Evolutionary conservation across 2,888 invertebrate species (phyloP).

Genomic region (Lypha dubia): DNA sequence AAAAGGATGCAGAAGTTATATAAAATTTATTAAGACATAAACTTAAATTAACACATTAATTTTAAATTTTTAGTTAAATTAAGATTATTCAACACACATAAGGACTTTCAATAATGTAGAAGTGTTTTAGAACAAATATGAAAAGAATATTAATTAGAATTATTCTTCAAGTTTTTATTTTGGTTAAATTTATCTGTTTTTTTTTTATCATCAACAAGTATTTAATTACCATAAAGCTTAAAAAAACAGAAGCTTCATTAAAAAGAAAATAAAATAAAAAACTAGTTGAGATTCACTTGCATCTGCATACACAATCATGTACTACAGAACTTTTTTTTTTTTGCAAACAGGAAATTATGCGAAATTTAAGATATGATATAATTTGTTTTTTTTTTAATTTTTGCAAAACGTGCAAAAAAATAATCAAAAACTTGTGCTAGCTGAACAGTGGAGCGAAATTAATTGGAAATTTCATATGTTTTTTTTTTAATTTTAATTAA

Average conservation of each 20-base stretch:
- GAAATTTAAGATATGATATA: slow-evolving; percentile 40
- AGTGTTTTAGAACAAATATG: neutral
- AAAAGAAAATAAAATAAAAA: slow-evolving; percentile 8
- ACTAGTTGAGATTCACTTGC: slow-evolving; percentile 3
- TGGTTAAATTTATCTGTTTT: slow-evolving; percentile 1
- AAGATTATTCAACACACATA: no score
- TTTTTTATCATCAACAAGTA: slow-evolving; percentile 57
- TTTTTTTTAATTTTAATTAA: no score
- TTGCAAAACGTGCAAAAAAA: neutral
- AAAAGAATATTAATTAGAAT: slow-evolving; percentile 38
- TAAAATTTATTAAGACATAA: neutral
- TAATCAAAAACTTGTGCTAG: neutral
- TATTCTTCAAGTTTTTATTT: slow-evolving; percentile 26
- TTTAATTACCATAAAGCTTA: slow-evolving; percentile 56
- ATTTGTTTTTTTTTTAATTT: slow-evolving; percentile 10
- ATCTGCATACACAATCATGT: neutral
- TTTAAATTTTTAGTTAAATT: neutral
- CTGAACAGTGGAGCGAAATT: slow-evolving; percentile 8
- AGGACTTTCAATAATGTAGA: no score
- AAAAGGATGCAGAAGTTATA: neutral
- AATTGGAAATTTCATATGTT: no score
- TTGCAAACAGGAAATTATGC: slow-evolving; percentile 45
- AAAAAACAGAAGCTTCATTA: slow-evolving; percentile 24
- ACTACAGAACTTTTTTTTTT: slow-evolving; percentile 20
- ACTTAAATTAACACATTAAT: neutral